These are phyloP conservation scores for Coelinius sp. DNA, from an alignment of 2,888 invertebrate genomes.

Conservation along the genomic window DNA sequence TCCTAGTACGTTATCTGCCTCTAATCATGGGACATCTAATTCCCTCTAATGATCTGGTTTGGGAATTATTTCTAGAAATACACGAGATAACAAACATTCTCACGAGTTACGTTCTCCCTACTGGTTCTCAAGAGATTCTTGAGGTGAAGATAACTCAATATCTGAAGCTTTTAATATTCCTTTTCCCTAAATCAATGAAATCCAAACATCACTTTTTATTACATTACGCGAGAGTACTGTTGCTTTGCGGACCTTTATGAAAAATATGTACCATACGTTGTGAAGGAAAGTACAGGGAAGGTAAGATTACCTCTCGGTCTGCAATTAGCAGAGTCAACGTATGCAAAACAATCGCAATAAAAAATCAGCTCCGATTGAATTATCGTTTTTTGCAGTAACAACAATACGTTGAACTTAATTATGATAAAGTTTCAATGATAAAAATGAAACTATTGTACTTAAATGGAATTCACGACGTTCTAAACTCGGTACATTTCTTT, in stretches of 20 bases:
- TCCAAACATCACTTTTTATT: constrained; percentile 34
- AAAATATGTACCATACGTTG: constrained; percentile 18
- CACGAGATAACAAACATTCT: neutral
- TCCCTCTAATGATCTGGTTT: neutral
- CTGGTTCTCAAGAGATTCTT: neutral
- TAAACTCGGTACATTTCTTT: too few species aligned
- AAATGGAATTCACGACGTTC: too few species aligned
- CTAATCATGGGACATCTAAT: constrained; percentile 27
- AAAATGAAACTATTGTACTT: too few species aligned
- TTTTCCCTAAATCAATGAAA: constrained; percentile 14
- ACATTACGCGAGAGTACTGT: constrained; percentile 9
- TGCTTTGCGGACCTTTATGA: constrained; percentile 18
- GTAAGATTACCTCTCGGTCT: constrained; percentile 14
- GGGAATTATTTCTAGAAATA: constrained; percentile 13
- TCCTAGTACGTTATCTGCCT: constrained; percentile 2
- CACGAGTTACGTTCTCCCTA: neutral
- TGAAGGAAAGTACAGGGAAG: constrained; percentile 22
- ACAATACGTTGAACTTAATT: too few species aligned
- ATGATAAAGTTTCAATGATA: too few species aligned
- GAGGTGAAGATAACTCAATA: neutral
- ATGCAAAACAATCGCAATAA: neutral
- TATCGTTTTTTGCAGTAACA: constrained; percentile 5
- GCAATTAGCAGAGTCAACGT: constrained; percentile 17
- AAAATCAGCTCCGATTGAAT: neutral
- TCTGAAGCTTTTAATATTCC: neutral